Evolutionary conservation across 2,113 vertebrate species (phyloP), one percentile per base, ranked within the genome.

Genomic region (Xenopus borealis): DNA sequence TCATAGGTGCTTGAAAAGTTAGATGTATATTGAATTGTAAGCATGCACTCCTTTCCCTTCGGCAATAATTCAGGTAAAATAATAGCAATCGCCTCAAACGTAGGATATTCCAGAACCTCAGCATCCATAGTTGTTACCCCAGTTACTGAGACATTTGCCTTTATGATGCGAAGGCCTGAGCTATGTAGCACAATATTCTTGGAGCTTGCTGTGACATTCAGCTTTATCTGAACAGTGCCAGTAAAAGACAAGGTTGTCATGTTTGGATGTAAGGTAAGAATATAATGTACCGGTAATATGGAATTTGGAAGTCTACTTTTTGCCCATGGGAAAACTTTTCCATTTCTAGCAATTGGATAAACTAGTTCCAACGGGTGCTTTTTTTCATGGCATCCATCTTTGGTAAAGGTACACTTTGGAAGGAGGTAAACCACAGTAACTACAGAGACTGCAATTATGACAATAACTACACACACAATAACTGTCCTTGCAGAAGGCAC

Each of bases 351-450:
- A n/a, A 88, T 0, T 9, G 95, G 96, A 80, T 93, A 94, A 73
- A 94, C 79, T 6, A 84, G 67, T 81, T 88, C 84, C 40, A 86
- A 59, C 19, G 92, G 84, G 9, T 83, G 85, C 73, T 91, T 94
- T 70, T 68, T 81, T 79, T 91, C 93, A 74, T 71, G 89, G 82
- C 97, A 99, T 62, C 97, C 97, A 72, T 88, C 95, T 92, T 90
- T 97, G 80, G 95, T 96, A 88, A 98, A 98, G 58, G 88, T 96
- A 85, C 96, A 99, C 77, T 89, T 92, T 64, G 95, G 96, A 79
- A 98, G 82, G 82, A 97, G 87, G 85, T 94, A 98, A 78, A 98
- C 85, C 11, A 91, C 88, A 89, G 94, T 89, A 75, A 91, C 86
- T 78, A 97, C 80, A 16, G 94, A 94, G 62, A 91, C 80, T 14